These are phyloP conservation scores for Sussaba pulchella DNA, from an alignment of 2,888 invertebrate species.

Conservation along the genomic window DNA sequence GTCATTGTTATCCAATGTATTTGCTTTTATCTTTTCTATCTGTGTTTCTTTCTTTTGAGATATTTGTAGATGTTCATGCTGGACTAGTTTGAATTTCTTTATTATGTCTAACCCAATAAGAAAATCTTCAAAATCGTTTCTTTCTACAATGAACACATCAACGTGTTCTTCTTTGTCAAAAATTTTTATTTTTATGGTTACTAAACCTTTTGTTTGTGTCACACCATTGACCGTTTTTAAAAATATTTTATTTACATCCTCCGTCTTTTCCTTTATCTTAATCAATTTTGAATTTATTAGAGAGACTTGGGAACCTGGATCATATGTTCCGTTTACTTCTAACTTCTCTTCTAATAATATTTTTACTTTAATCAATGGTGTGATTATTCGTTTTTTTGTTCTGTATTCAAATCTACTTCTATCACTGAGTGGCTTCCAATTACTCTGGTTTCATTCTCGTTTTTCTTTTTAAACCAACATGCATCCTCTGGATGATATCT, in stretches of 20 bases:
- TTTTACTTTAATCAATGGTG: slow-evolving; percentile 55
- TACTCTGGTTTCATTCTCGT: slow-evolving; percentile 43
- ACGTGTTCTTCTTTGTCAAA: slow-evolving; percentile 67
- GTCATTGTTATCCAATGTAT: slow-evolving; percentile 40
- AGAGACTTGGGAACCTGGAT: slow-evolving; percentile 68
- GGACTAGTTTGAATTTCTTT: slow-evolving; percentile 53
- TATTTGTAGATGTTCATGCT: slow-evolving; percentile 63
- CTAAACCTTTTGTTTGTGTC: slow-evolving; percentile 62
- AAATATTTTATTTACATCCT: slow-evolving; percentile 56
- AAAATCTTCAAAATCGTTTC: slow-evolving; percentile 45
- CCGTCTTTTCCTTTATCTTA: slow-evolving; percentile 60
- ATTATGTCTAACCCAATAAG: slow-evolving; percentile 47
- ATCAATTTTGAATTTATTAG: slow-evolving; percentile 67
- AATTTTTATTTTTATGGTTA: slow-evolving; percentile 67
- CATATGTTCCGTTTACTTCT: slow-evolving; percentile 66
- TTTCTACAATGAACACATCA: slow-evolving; percentile 65
- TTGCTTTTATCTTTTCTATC: slow-evolving; percentile 42
- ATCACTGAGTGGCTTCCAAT: slow-evolving; percentile 63
- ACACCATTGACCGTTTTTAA: slow-evolving; percentile 54
- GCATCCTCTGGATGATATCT: slow-evolving; percentile 67
- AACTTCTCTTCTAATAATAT: slow-evolving; percentile 62
- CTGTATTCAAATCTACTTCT: slow-evolving; percentile 61
- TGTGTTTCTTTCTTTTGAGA: slow-evolving; percentile 52
- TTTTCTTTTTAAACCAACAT: slow-evolving; percentile 67
- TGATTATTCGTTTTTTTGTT: slow-evolving; percentile 61